A percentile compares a stretch with the other conserved stretches of the same genome.
phyloP scores from a whole-genome alignment of 2,113 vertebrate genomes.

The Pholis gunnellus region DNA sequence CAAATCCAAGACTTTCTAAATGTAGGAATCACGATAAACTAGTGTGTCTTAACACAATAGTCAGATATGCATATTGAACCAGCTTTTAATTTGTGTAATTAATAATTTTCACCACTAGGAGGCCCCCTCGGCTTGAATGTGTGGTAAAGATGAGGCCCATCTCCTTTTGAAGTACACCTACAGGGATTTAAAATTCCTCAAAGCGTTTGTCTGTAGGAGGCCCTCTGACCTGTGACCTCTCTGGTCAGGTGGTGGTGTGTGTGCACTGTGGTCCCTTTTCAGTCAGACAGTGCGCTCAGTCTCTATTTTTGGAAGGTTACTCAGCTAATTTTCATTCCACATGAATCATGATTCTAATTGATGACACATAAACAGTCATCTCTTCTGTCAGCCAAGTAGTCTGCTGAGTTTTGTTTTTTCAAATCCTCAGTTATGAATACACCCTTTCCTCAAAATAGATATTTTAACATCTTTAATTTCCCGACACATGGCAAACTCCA shows the following conservation, averaged over 20 bases:
- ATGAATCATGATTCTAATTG: background rate
- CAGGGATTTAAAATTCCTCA: background rate
- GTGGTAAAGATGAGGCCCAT: background rate
- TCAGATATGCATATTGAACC: too few relatives aligned
- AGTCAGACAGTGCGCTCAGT: background rate
- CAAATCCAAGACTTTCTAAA: too few relatives aligned
- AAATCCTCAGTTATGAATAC: background rate
- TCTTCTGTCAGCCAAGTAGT: background rate
- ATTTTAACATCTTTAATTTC: background rate
- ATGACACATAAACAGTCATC: background rate
- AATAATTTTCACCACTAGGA: constrained; percentile 12
- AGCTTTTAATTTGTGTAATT: constrained; percentile 10
- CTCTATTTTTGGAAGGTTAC: background rate
- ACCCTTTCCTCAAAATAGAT: background rate
- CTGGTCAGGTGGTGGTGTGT: background rate
- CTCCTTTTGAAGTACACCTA: background rate
- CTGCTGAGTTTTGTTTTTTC: background rate
- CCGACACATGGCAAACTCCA: background rate
- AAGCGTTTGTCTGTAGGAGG: background rate
- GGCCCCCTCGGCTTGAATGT: background rate
- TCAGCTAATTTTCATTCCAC: background rate
- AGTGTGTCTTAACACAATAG: too few relatives aligned
- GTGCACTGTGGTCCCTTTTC: background rate
- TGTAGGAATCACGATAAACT: too few relatives aligned
- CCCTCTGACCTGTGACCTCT: constrained; percentile 17